phyloP scores from a whole-genome alignment of 2,888 invertebrate species.

The Falcaria lacertinaria region DNA sequence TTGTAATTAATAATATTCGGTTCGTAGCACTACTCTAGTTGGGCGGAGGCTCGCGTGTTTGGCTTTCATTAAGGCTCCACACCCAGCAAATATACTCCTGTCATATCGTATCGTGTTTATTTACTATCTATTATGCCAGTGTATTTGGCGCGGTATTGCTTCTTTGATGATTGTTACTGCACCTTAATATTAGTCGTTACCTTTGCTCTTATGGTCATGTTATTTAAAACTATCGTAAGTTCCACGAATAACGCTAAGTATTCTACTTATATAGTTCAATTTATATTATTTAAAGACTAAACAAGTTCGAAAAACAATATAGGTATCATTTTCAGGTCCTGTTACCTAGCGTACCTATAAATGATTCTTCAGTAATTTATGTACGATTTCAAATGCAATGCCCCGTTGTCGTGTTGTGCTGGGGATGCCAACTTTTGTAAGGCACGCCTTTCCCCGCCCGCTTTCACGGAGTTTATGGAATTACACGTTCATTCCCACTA shows the following conservation, averaged over 20 bases:
- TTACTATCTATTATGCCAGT: constrained; percentile 26
- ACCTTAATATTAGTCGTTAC: not conserved
- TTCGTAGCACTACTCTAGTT: constrained; percentile 22
- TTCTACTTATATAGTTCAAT: no score
- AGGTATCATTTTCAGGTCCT: no score
- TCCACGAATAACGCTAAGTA: no score
- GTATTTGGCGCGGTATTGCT: constrained; percentile 7
- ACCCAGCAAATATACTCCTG: constrained; percentile 44
- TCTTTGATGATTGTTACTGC: not conserved
- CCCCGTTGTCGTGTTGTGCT: constrained; percentile 20
- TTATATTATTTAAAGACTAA: no score
- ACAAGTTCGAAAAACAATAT: no score
- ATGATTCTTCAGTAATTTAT: no score
- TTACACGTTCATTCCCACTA: constrained; percentile 47
- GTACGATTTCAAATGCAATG: constrained; percentile 10
- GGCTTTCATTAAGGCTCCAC: constrained; percentile 66
- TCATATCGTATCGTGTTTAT: constrained; percentile 30
- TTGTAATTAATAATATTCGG: constrained; percentile 40
- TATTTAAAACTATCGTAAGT: no score
- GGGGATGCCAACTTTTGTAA: constrained; percentile 23
- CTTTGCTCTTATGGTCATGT: no score
- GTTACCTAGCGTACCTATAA: no score
- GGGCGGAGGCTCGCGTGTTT: constrained; percentile 67
- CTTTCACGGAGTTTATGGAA: constrained; percentile 41
- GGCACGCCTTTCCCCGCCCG: constrained; percentile 30